Conservation (phyloP, 2,888 invertebrate genomes). For the Oscheius sp. region DNA sequence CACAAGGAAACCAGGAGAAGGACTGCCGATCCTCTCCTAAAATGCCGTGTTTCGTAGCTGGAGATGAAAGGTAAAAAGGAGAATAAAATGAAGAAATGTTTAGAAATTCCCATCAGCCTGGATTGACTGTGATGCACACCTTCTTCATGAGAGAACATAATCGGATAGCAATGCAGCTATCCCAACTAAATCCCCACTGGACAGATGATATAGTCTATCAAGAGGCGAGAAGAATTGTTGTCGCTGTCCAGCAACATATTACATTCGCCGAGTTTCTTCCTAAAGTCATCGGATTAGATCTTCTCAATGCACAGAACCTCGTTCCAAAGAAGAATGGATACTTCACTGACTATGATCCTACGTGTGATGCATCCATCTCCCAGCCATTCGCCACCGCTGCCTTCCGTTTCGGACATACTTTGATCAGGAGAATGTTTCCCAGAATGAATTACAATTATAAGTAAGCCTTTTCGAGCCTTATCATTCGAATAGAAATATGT, state of each 20-base stretch:
- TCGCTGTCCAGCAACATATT: conserved; percentile 75
- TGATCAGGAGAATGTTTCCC: conserved; percentile 83
- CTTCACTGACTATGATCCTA: conserved; percentile 75
- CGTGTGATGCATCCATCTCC: conserved; percentile 81
- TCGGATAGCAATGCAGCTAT: conserved; percentile 62
- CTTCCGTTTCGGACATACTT: conserved; percentile 77
- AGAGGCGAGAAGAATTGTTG: conserved; percentile 72
- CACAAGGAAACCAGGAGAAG: conserved; percentile 68
- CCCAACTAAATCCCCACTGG: conserved; percentile 69
- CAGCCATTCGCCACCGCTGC: conserved; percentile 85
- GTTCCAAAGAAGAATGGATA: conserved; percentile 78
- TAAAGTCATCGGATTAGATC: conserved; percentile 80
- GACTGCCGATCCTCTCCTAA: conserved; percentile 66
- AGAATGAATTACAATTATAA: conserved; percentile 72
- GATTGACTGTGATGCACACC: conserved; percentile 69
- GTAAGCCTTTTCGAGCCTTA: conserved; percentile 19
- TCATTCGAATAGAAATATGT: conserved; percentile 49
- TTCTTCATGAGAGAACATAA: conserved; percentile 70
- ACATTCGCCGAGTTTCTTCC: conserved; percentile 77
- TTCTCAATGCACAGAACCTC: conserved; percentile 76
- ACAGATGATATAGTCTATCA: conserved; percentile 71
- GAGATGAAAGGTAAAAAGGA: conserved; percentile 62
- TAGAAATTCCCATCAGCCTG: conserved; percentile 69
- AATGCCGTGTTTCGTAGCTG: conserved; percentile 67
- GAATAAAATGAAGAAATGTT: too few relatives aligned